Percentiles rank a stretch among this genome's conserved stretches.
Conservation (phyloP, 1,140 invertebrate species). For the Tenebrio molitor region DNA sequence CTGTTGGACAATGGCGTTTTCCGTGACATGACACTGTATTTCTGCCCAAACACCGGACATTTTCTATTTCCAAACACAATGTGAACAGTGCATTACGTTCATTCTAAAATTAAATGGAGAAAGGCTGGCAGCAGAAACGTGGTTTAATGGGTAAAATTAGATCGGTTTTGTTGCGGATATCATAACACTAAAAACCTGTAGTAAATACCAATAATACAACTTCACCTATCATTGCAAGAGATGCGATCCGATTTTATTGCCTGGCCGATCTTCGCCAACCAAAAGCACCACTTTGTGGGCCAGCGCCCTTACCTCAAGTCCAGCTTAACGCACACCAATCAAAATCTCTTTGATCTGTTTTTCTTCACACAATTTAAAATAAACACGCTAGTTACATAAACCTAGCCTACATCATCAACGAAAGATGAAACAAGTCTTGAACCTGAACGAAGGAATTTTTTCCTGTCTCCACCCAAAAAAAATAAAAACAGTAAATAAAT, state of each 20-base stretch:
- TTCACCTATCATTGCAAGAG: background rate
- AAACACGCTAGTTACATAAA: constrained; percentile 17
- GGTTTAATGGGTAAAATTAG: constrained; percentile 42
- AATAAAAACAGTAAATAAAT: background rate
- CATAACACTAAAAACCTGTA: constrained; percentile 11
- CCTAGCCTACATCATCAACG: constrained; percentile 13
- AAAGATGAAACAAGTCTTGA: constrained; percentile 4
- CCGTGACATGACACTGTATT: background rate
- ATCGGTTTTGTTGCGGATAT: constrained; percentile 32
- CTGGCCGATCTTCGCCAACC: background rate
- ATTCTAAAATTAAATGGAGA: constrained; percentile 41
- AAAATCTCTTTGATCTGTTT: constrained; percentile 20
- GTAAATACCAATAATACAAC: constrained; percentile 16
- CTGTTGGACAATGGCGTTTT: background rate
- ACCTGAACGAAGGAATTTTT: too few species aligned
- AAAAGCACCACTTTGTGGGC: background rate
- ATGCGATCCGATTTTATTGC: background rate
- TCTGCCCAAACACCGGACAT: background rate
- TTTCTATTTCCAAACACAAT: constrained; percentile 17
- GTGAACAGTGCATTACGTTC: constrained; percentile 23
- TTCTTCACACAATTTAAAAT: constrained; percentile 18
- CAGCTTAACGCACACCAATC: background rate
- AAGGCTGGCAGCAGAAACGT: constrained; percentile 45
- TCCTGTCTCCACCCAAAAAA: too few species aligned
- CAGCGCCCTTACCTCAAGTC: background rate